Evolutionary conservation across 2,888 invertebrate genomes (phyloP), one percentile per base, ranked within the genome.

Genomic region (Thymelicus sylvestris): DNA sequence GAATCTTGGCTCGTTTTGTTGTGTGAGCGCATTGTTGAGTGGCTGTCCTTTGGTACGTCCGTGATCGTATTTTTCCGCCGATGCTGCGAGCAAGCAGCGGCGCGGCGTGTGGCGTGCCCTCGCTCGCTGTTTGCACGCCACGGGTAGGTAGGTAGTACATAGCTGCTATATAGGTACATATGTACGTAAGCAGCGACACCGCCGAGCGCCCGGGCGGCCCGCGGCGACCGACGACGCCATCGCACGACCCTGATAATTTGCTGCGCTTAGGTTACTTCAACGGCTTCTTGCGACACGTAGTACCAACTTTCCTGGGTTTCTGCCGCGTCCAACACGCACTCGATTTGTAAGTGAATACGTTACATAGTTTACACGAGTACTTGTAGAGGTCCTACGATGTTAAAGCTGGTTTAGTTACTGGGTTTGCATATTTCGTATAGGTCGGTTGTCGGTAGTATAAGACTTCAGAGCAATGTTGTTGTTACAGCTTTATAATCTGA

Each of bases 191-290:
- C 86, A 86, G 87, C 85, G 84, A 77, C 83, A 77, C 83, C 79
- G 80, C 83, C 87, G 87, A 10, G 12, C 44, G 44, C 44, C 44
- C 44, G 44, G 44, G 85, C 86, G 81, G 86, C 83, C 85, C 79
- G 84, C 82, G 82, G 83, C 84, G 84, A 83, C 82, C 83, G 84
- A 83, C 87, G 86, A 79, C 88, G 87, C 80, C 89, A 88, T 85
- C 88, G 88, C 83, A 84, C 90, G 92, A 86, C 92, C 92, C 91
- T 92, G 92, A 91, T 92, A 90, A 91, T 91, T 91, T 91, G 88
- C 93, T 92, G 91, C 90, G 90, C 92, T 91, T 90, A 91, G 86
- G 90, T 90, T 92, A 91, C 91, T 92, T 93, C 91, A 91, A 93
- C 88, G 93, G 93, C 93, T 93, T 93, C 93, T 92, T 92, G 85